Percentiles rank a stretch among this genome's conserved stretches.
These are phyloP conservation scores for Mamestra brassicae DNA, from an alignment of 2,888 invertebrate species.

Conservation along the genomic window DNA sequence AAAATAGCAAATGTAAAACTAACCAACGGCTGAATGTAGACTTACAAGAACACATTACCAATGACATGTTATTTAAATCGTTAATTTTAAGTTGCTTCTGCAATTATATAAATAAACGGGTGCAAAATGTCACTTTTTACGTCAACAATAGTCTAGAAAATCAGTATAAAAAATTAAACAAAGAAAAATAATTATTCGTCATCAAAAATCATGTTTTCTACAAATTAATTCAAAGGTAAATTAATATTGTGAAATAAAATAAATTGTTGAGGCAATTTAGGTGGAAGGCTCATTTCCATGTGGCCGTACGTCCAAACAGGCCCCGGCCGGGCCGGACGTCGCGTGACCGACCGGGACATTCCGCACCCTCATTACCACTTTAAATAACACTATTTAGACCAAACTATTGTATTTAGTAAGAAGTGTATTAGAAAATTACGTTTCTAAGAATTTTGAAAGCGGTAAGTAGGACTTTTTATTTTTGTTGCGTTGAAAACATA, in stretches of 20 bases:
- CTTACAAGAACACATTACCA: slow-evolving; percentile 47
- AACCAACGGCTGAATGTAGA: slow-evolving; percentile 44
- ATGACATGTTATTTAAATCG: slow-evolving; percentile 28
- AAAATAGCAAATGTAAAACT: slow-evolving; percentile 51
- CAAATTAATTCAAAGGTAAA: slow-evolving; percentile 43
- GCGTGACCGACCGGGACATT: slow-evolving; percentile 70
- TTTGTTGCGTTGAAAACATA: slow-evolving; percentile 1
- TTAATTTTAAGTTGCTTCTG: slow-evolving; percentile 16
- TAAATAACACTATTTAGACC: slow-evolving; percentile 66
- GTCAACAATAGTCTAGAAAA: slow-evolving; percentile 2
- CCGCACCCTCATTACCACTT: slow-evolving; percentile 65
- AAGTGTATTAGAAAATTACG: slow-evolving; percentile 54
- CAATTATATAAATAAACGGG: slow-evolving; percentile 12
- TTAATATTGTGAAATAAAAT: slow-evolving; percentile 54
- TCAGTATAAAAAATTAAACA: not conserved
- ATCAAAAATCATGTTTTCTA: slow-evolving; percentile 35
- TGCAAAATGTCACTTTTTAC: slow-evolving; percentile 11
- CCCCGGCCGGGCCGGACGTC: slow-evolving; percentile 58
- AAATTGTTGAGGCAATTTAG: slow-evolving; percentile 60
- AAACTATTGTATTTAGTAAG: slow-evolving; percentile 65
- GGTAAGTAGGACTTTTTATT: slow-evolving; percentile 26
- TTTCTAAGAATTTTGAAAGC: slow-evolving; percentile 50
- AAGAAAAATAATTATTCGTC: slow-evolving; percentile 11
- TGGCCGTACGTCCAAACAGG: slow-evolving; percentile 69
- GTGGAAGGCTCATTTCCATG: slow-evolving; percentile 62